A percentile compares a stretch with the other conserved stretches of the same genome.
These are phyloP conservation scores for Cephus runcator DNA, from an alignment of 2,888 invertebrate genomes.

Conservation along the genomic window DNA sequence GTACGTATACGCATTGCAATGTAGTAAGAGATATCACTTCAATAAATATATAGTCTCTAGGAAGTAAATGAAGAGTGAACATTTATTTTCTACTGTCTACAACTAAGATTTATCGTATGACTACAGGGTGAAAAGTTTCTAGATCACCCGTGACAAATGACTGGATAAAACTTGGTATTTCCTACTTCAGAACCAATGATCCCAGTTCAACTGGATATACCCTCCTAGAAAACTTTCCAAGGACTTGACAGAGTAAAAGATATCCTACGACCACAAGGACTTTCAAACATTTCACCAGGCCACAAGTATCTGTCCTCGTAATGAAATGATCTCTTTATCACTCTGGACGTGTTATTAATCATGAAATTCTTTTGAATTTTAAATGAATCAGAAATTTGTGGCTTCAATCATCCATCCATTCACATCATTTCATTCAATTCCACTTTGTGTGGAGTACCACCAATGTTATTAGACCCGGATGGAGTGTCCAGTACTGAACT, in stretches of 20 bases:
- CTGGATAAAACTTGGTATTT: not conserved
- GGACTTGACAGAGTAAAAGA: not conserved
- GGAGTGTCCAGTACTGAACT: not conserved
- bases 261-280: not conserved
- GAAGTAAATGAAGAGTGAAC: not conserved
- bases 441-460: not conserved
- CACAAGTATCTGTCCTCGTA: not conserved
- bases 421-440: not conserved
- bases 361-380: not conserved
- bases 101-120: not conserved
- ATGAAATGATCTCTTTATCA: too few relatives aligned
- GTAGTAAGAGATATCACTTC: not conserved
- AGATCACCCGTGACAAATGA: not conserved
- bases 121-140: not conserved
- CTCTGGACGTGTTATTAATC: not conserved
- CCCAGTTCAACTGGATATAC: not conserved
- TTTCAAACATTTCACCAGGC: not conserved
- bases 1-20: not conserved
- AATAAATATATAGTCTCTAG: slow-evolving; percentile 1
- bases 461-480: not conserved
- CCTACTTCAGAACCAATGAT: not conserved
- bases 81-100: not conserved
- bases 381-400: not conserved
- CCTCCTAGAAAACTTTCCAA: not conserved
- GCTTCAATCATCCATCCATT: not conserved